Evolutionary conservation across 2,888 invertebrate species (phyloP), one percentile per base, ranked within the genome.

Genomic region (Trachelus troglodyta): DNA sequence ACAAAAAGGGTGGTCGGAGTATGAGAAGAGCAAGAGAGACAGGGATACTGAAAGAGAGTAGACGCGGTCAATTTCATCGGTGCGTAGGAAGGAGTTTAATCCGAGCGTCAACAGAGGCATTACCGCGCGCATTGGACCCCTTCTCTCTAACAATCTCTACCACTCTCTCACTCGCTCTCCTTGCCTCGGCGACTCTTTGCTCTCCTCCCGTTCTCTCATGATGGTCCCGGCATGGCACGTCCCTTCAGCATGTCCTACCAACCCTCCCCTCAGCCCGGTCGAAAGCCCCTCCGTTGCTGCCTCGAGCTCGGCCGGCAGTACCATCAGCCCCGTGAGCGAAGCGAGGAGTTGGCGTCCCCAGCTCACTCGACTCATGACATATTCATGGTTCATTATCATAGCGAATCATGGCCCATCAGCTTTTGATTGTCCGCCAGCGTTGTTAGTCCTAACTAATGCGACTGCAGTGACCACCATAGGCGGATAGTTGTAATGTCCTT

Each of bases 351-450:
- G 87, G 87, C 87, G 88, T 89, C 90, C 89, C 89, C 89, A 88
- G 88, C 89, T 87, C 89, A 85, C 90, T 89, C 86, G 86, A 82
- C 90, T 91, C 91, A 91, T 91, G 88, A 83, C 81, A 84, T 89
- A 91, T 91, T 91, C 90, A 91, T 91, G 90, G 88, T 91, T 91
- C 91, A 91, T 91, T 91, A 91, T 91, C 91, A 91, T 91, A 91
- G 91, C 91, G 91, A 91, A 91, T 91, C 91, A 91, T 91, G 90
- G 89, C 88, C 91, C 91, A 91, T 91, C 91, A 90, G 91, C 91
- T 91, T 91, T 91, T 91, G 91, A 91, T 91, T 91, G 91, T 91
- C 89, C 89, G 89, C 87, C 87, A 88, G 88, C 88, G 90, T 90
- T 91, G 90, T 91, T 91, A 91, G 91, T 90, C 90, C 89, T 88